phyloP scores from a whole-genome alignment of 1,140 invertebrate genomes.

The Melipona quadrifasciata region DNA sequence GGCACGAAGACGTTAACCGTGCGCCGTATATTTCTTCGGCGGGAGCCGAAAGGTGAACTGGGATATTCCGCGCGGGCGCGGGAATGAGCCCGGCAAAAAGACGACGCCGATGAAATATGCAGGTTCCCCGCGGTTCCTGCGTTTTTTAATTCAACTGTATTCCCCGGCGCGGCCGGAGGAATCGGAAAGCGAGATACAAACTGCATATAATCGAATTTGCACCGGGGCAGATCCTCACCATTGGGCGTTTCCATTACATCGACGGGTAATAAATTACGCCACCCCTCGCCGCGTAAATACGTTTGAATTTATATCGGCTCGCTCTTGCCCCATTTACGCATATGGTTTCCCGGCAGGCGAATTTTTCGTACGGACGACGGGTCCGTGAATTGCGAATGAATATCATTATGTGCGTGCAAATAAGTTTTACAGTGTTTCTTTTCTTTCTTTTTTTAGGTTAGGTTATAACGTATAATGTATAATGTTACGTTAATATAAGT shows the following conservation, averaged over 20 bases:
- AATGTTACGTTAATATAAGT: no score
- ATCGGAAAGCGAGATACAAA: slow-evolving; percentile 55
- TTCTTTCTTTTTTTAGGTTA: no score
- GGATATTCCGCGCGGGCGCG: slow-evolving; percentile 25
- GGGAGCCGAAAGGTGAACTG: background rate
- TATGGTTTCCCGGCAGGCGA: slow-evolving; percentile 61
- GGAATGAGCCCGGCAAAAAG: slow-evolving; percentile 9
- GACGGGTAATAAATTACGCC: slow-evolving; percentile 67
- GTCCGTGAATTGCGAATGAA: background rate
- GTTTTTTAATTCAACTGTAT: slow-evolving; percentile 62
- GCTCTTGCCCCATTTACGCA: slow-evolving; percentile 68
- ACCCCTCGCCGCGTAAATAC: slow-evolving; percentile 65
- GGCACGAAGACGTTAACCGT: background rate
- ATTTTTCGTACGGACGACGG: background rate
- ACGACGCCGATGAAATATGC: slow-evolving; percentile 57
- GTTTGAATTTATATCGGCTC: slow-evolving; percentile 64
- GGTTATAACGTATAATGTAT: no score
- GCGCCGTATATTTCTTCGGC: background rate
- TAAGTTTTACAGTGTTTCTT: no score
- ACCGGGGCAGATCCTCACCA: slow-evolving; percentile 61
- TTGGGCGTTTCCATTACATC: slow-evolving; percentile 66
- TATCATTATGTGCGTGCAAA: background rate
- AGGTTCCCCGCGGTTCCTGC: slow-evolving; percentile 38
- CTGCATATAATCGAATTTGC: slow-evolving; percentile 68
- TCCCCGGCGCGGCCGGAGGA: slow-evolving; percentile 38